Base-by-base conservation (phyloP, 1,140 invertebrate species). In the Eupeodes corollae region DNA sequence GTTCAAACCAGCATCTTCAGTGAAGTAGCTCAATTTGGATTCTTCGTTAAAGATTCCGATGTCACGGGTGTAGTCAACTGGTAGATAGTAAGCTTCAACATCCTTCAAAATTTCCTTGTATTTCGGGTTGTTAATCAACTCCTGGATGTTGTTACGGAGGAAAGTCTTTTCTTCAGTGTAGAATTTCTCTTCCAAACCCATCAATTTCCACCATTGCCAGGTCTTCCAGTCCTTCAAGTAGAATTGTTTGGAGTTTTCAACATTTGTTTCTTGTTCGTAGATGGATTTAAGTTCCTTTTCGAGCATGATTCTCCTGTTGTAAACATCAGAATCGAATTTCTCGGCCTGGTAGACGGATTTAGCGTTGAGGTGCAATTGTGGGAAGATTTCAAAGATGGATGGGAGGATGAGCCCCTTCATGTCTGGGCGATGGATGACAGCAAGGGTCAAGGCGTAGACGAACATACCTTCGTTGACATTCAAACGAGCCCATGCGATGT, bases 1-100 rank as follows among this genome's bases (percentile, higher is more conserved):
- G 53, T 83, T 84, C 32, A 82, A 66, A 19, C 79, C 81, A 52
- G 83, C 73, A 55, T 83, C 81, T 64, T 84, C 80, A 18, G 75
- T 75, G 56, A 80, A 82, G 54, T 83, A 84, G 48, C 75, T 72
- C 19, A 84, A 47, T 11, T 65, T 61, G 47, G 73, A 67, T 33
- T 79, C 77, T 26, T 61, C 57, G 52, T 74, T 66, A 6, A 65
- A 41, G 14, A 69, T 66, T 2, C 70, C 56, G 32, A 74, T 69
- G 52, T 68, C 67, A 49, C 75, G 74, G 8, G 74, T 74, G 59
- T 80, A 80, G 57, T 47, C 46, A 6, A 40, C 46, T 11, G 46
- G 46, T 11, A 39, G 39, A 14, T 33, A 47, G 14, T 13, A 42
- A 6, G 19, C 19, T 42, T 42, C 3, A 14, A 14, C 3, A 13